These are phyloP conservation scores for Parauchenoglanis punctatus DNA, from an alignment of 2,797 vertebrate genomes.

Conservation along the genomic window DNA sequence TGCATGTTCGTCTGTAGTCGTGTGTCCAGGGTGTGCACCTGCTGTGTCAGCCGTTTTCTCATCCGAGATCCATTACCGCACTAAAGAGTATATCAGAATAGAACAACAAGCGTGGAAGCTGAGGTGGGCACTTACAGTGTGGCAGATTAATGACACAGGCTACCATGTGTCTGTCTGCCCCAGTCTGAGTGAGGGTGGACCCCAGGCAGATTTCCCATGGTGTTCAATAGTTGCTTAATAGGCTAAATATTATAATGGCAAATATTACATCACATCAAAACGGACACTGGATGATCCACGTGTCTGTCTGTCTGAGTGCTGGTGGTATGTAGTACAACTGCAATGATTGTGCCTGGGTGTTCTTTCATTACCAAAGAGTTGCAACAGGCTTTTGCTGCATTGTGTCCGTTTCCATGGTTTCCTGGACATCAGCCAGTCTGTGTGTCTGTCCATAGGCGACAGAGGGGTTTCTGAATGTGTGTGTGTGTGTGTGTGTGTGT, in stretches of 20 bases:
- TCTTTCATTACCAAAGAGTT: slow-evolving; percentile 28
- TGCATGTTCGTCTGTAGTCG: background rate
- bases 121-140: background rate
- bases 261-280: background rate
- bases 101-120: background rate
- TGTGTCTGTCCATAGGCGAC: slow-evolving; percentile 46
- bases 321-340: background rate
- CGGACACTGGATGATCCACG: background rate
- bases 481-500: slow-evolving; percentile 9
- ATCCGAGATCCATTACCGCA: background rate
- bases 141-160: background rate
- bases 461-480: slow-evolving; percentile 27
- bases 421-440: slow-evolving; percentile 46
- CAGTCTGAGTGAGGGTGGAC: background rate
- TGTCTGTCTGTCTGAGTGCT: background rate
- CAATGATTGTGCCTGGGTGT: background rate
- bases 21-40: slow-evolving; percentile 6
- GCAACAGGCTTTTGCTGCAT: slow-evolving; percentile 58
- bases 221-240: background rate
- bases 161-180: background rate
- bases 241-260: background rate
- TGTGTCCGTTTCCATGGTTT: slow-evolving; percentile 58
- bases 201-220: background rate
- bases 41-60: slow-evolving; percentile 36
- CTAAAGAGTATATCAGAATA: background rate